Evolutionary conservation across 2,113 vertebrate species (phyloP), one percentile per base, ranked within the genome.

Genomic region (Xiphophorus couchianus): DNA sequence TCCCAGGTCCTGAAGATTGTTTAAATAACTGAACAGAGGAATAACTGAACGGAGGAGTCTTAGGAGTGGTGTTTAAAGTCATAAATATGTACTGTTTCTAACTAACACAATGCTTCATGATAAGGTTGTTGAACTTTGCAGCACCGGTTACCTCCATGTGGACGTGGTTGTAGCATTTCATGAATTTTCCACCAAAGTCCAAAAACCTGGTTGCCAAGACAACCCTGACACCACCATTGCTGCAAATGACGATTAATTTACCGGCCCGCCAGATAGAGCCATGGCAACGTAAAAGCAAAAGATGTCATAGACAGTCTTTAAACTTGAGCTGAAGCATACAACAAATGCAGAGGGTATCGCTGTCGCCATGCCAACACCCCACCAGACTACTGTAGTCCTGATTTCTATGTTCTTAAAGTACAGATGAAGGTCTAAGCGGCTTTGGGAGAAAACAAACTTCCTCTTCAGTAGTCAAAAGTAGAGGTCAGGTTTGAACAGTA

Each of bases 321-420:
- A 84, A 88, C 69, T 68, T 2, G 6, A 74, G 48, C 48, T 67
- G 44, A 80, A 76, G 73, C 51, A 48, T 75, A 17, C 48, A 58
- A 69, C 14, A 35, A 70, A 73, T 1, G 22, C n/a, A 8, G 51
- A 78, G 62, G 4, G 58, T 77, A 71, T 90, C n/a, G 4, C 58
- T 39, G 71, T 82, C 80, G 62, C 79, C 73, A 70, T 78, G 82
- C 29, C 54, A 86, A 84, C 86, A 65, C 77, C 44, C 69, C 58
- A 48, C 68, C 69, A 54, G 64, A 54, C 66, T 68, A 28, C 28
- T 28, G 28, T 28, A 64, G 31, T 51, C 61, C 29, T 66, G 22
- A 67, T 80, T 81, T 72, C 58, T 60, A 27, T 31, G 61, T 84
- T 14, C 12, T 83, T 66, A 63, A 77, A 73, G 68, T 79, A 64